Evolutionary conservation across 2,888 invertebrate species (phyloP).

Genomic region (Peribatodes rhomboidaria): DNA sequence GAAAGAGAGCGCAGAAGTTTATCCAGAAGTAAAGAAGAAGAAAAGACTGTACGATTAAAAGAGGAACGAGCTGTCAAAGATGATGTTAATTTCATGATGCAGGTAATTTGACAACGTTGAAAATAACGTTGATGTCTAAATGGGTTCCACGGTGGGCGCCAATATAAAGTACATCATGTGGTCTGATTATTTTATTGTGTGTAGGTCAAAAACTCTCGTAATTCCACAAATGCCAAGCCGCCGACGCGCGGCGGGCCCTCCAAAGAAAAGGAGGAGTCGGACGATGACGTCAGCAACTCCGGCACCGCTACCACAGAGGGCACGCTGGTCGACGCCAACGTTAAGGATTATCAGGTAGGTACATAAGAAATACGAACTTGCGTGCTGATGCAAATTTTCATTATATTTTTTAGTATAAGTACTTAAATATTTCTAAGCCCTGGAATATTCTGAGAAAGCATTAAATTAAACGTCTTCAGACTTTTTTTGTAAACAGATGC

Average conservation of each 20-base stretch:
- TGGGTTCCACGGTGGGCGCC: neutral
- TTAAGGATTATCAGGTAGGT: constrained; percentile 85
- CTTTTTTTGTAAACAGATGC: neutral
- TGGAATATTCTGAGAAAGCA: neutral
- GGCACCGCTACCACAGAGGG: constrained; percentile 90
- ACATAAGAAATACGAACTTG: neutral
- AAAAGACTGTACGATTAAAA: constrained; percentile 66
- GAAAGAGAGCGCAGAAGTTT: constrained; percentile 80
- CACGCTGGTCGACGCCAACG: constrained; percentile 88
- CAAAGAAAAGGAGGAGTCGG: constrained; percentile 80
- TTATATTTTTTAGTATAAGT: no score
- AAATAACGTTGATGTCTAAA: neutral
- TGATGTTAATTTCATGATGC: constrained; percentile 82
- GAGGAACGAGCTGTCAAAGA: constrained; percentile 76
- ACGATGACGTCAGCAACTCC: constrained; percentile 84
- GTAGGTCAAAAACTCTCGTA: constrained; percentile 79
- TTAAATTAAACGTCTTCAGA: neutral
- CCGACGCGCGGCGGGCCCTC: constrained; percentile 78
- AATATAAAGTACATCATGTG: neutral
- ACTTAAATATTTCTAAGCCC: no score
- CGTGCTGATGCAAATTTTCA: no score
- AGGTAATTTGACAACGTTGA: constrained; percentile 60
- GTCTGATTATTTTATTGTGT: constrained; percentile 23
- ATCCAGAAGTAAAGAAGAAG: constrained; percentile 81
- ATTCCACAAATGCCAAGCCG: constrained; percentile 68